A percentile compares a stretch with the other conserved stretches of the same genome.
phyloP scores from a whole-genome alignment of 2,113 vertebrate genomes.

The Nicator chloris region DNA sequence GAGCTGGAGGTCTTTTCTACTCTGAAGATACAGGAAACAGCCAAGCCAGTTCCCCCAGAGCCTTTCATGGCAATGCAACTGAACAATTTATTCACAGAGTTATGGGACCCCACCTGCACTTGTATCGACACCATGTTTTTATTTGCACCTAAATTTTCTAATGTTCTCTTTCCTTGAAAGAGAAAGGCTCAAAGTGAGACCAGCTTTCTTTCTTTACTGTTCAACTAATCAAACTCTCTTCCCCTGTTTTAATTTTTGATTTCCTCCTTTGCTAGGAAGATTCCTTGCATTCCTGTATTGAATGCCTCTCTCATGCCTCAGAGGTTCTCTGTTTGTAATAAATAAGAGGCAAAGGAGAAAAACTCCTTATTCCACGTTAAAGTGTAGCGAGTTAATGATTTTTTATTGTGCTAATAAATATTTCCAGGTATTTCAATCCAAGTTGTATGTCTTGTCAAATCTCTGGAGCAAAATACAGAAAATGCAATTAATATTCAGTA shows the following conservation, averaged over 20 bases:
- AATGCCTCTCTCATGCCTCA: background rate
- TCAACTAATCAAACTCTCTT: background rate
- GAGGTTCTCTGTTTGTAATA: background rate
- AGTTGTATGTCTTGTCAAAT: background rate
- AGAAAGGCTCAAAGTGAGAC: background rate
- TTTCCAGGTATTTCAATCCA: background rate
- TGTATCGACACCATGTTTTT: background rate
- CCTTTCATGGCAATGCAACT: fast-evolving
- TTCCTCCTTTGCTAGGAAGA: background rate
- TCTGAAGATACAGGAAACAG: background rate
- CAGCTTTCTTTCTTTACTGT: background rate
- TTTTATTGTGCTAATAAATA: background rate
- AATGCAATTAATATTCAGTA: background rate
- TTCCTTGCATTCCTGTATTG: background rate
- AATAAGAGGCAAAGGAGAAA: background rate
- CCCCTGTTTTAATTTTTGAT: background rate
- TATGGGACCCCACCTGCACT: background rate
- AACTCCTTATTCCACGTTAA: background rate
- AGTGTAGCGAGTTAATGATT: background rate
- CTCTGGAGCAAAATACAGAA: background rate
- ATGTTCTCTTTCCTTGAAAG: background rate
- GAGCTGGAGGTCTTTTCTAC: background rate
- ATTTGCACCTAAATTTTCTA: background rate
- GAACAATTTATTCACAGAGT: background rate
- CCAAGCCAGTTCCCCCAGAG: background rate